Evolutionary conservation across 2,113 vertebrate species (phyloP), one percentile per base, ranked within the genome.

Genomic region (Gyps fulvus): DNA sequence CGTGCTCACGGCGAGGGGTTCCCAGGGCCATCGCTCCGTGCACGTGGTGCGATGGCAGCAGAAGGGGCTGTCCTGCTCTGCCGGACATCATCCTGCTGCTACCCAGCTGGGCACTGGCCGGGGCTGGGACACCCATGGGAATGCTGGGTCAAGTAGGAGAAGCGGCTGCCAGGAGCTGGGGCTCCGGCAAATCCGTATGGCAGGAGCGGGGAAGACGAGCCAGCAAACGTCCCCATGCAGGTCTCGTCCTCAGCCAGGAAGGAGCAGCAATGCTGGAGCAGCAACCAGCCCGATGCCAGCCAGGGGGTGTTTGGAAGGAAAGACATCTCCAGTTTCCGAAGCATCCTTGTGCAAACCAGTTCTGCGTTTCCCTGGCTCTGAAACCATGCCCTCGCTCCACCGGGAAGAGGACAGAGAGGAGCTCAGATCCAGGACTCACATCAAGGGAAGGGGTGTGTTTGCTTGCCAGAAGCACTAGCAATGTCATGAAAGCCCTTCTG

Each of bases 41-140:
- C 42, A 29, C 4, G 0, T 16, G 13, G 40, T 9, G 1, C 2
- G 5, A 17, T 27, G n/a, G 13, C 43, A n/a, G 22, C 40, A 9
- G 63, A 23, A 42, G 45, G 63, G 15, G 23, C 26, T 27, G 38
- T 65, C 10, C 58, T 32, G 54, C 47, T 70, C 12, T 5, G 1
- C 58, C 15, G 61, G 52, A 14, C 20, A 13, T 26, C 2, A 0
- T n/a, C 49, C 59, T 55, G 77, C 65, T 21, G 8, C 15, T 40
- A 29, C 29, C 72, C 9, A 1, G 40, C 5, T 25, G 42, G 31
- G 71, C 32, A 6, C 49, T 38, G 34, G 13, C 4, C 2, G 1
- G 34, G 25, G 9, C 69, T 58, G 54, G 31, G 7, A 9, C 20
- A 21, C 58, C 43, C 8, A 1, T 11, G n/a, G 23, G 16, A 36